A percentile compares a stretch with the other conserved stretches of the same genome.
Conservation (phyloP, 2,888 invertebrate genomes). For the Aricia artaxerxes region DNA sequence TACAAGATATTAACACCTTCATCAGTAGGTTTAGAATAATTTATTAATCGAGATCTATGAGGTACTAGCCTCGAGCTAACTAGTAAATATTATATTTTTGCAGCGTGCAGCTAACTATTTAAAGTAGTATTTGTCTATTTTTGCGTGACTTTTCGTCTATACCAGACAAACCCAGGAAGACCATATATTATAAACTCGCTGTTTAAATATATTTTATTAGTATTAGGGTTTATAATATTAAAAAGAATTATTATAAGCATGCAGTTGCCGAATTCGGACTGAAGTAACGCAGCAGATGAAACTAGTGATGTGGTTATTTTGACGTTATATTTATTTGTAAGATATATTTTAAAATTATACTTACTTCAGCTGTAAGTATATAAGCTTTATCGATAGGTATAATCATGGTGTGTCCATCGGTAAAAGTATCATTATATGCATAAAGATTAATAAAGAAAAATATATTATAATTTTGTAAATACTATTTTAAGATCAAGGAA, state of each 20-base stretch:
- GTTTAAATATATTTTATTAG: background rate
- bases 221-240: background rate
- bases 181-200: too few relatives aligned
- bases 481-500: background rate
- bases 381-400: background rate
- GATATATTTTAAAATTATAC: background rate
- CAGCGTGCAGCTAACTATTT: background rate
- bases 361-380: background rate
- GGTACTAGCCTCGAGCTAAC: background rate
- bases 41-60: background rate
- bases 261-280: background rate
- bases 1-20: background rate
- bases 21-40: background rate
- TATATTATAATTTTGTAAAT: background rate
- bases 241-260: background rate
- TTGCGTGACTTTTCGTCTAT: too few relatives aligned
- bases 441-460: background rate
- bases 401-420: conserved; percentile 5
- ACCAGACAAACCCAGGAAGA: too few relatives aligned
- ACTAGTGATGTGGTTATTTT: background rate
- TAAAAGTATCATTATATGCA: background rate
- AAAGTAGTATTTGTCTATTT: background rate
- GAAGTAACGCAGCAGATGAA: background rate
- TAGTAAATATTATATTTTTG: too few relatives aligned
- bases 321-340: background rate